Base-by-base conservation (phyloP, 2,113 vertebrate genomes). In the Bolborhynchus lineola region DNA sequence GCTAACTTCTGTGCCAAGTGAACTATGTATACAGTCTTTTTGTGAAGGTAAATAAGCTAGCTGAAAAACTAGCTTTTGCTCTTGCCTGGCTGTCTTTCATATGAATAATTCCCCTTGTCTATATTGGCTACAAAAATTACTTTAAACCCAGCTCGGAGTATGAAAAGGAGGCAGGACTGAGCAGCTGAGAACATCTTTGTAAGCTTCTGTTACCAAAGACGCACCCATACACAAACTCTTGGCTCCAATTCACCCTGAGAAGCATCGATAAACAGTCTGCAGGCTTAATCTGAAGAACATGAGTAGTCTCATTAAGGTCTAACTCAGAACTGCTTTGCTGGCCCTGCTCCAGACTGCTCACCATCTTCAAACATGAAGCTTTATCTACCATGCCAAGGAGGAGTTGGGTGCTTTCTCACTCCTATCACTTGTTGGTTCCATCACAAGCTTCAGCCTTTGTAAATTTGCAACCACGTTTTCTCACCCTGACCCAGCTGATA, bases 401-500 rank as follows among this genome's bases (percentile, higher is more conserved):
- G 49, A 80, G 11, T 6, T 24, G 42, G 25, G 79, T 3, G 1
- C 31, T 75, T 93, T 70, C 47, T 67, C 70, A 46, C n/a, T 59
- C 67, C 52, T 65, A 0, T 28, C 9, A 16, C 19, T 42, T 42
- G 18, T 5, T 63, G 39, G 67, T 50, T 80, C 41, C 39, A 74
- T 28, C 59, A 67, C 37, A 68, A 70, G 37, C 49, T 57, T 24
- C 1, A 0, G 13, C 7, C 69, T 42, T 21, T 10, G 57, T 37
- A 44, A 65, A 86, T 60, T 42, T 2, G 37, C 78, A 68, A 93
- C 81, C 29, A 41, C 16, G 21, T 82, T 59, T 68, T 95, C 90
- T 81, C 74, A 90, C 91, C 88, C 80, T 57, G 60, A 91, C 77
- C 78, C 49, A 53, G 44, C 15, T 92, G 93, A 93, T n/a, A 95